Conservation (phyloP, 2,797 vertebrate genomes). For the Rhodeus uyekii region DNA sequence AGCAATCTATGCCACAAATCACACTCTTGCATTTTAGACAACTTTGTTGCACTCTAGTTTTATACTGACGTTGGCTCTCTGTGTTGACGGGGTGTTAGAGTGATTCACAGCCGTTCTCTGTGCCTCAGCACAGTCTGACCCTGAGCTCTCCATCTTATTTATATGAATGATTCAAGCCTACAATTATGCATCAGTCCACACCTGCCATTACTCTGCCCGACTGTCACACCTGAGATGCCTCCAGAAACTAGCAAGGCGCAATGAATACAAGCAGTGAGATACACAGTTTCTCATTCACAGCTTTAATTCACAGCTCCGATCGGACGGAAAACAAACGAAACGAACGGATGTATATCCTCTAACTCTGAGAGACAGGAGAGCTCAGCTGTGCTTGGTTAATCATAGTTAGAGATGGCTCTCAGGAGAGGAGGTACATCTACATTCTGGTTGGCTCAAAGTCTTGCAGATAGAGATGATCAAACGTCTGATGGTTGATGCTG, state of each 20-base stretch:
- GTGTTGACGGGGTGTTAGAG: constrained; percentile 52
- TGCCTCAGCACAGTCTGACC: constrained; percentile 63
- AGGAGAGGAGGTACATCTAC: not conserved
- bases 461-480: constrained; percentile 28
- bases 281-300: not conserved
- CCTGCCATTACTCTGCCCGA: constrained; percentile 74
- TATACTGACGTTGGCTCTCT: not conserved
- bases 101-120: constrained; percentile 77
- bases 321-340: not conserved
- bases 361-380: constrained; percentile 27
- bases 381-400: constrained; percentile 36
- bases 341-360: not conserved
- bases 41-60: constrained; percentile 11
- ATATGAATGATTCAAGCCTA: constrained; percentile 77
- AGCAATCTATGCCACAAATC: constrained; percentile 3
- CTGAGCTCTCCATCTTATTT: constrained; percentile 75
- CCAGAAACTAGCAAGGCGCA: constrained; percentile 50
- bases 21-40: not conserved
- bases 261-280: not conserved
- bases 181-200: constrained; percentile 78
- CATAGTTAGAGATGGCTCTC: constrained; percentile 36
- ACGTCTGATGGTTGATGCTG: constrained; percentile 22
- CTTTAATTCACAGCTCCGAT: constrained; percentile 9
- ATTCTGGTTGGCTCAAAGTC: constrained; percentile 13
- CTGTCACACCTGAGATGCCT: constrained; percentile 76